A percentile compares a stretch with the other conserved stretches of the same genome.
Conservation (phyloP, 2,888 invertebrate genomes). For the Pollenia griseotomentosa region DNA sequence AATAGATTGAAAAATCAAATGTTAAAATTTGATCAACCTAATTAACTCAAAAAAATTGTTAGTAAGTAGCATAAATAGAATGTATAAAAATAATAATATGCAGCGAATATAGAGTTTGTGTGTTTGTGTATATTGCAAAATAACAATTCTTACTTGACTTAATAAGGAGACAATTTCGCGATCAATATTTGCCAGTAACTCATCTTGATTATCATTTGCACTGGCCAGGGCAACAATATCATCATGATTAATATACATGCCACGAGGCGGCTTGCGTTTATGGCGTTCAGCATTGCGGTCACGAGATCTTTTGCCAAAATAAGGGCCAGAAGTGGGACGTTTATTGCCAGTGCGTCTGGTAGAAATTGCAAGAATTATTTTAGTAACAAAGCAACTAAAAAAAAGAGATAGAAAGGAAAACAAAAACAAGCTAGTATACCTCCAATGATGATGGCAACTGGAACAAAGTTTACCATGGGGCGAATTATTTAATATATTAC, state of each 20-base stretch:
- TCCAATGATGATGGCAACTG: conserved; percentile 94
- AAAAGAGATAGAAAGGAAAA: conserved; percentile 54
- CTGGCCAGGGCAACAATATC: conserved; percentile 95
- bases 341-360: conserved; percentile 91
- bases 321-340: conserved; percentile 91
- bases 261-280: conserved; percentile 95
- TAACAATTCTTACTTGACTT: conserved; percentile 93
- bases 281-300: conserved; percentile 85
- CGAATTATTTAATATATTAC: conserved; percentile 90
- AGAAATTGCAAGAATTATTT: conserved; percentile 46
- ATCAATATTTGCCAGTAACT: conserved; percentile 95
- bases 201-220: conserved; percentile 85
- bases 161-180: conserved; percentile 97
- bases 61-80: conserved; percentile 24
- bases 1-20: no score
- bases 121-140: conserved; percentile 66
- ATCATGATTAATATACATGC: conserved; percentile 99
- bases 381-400: conserved; percentile 2
- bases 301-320: conserved; percentile 82
- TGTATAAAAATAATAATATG: conserved; percentile 32
- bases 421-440: conserved; percentile 85
- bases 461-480: conserved; percentile 92
- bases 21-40: no score
- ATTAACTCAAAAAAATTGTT: no score
- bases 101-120: no score